Base-by-base conservation (phyloP, 2,113 vertebrate genomes). In the Nycticryphes semicollaris region DNA sequence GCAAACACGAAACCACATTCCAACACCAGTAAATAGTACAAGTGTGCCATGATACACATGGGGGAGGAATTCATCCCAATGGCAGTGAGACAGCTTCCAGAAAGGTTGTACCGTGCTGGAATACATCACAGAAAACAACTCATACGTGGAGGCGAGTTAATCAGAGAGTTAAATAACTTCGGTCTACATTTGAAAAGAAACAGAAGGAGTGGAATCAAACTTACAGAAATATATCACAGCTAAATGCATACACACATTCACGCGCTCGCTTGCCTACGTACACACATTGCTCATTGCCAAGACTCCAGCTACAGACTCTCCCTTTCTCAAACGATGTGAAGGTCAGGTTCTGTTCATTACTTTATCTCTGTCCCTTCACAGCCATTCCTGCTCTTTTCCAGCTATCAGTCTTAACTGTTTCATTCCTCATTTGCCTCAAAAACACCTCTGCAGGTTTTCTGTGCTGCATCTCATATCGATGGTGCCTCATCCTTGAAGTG, bases 71-170 rank as follows among this genome's bases (percentile, higher is more conserved):
- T 89, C 66, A 92, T 94, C 78, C 92, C 91, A 91, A 39, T 5
- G 4, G 80, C 84, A 90, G 53, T 33, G 17, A 81, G 37, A 28
- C 21, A 1, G 50, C 77, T 92, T 92, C 84, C 67, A 82, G 66
- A 94, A 93, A 79, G 83, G 76, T 48, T 89, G 43, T 27, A 53
- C 51, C 53, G 68, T n/a, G 27, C 85, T 94, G 84, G 80, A 93
- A 91, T 96, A 84, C 47, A 87, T 96, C 91, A 96, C 82, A 84
- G 57, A 85, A 96, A 92, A 75, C 76, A 93, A 89, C 94, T 95
- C 47, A 74, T 66, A 89, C 14, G 59, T 37, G 53, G 84, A 87
- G 41, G 63, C 28, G 23, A 87, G 77, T 93, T 89, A 94, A 91
- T 94, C 89, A 92, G 68, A 74, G 67, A 92, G 81, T 92, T 94